phyloP scores from a whole-genome alignment of 1,140 invertebrate genomes.

The Hydropsyche tenuis region DNA sequence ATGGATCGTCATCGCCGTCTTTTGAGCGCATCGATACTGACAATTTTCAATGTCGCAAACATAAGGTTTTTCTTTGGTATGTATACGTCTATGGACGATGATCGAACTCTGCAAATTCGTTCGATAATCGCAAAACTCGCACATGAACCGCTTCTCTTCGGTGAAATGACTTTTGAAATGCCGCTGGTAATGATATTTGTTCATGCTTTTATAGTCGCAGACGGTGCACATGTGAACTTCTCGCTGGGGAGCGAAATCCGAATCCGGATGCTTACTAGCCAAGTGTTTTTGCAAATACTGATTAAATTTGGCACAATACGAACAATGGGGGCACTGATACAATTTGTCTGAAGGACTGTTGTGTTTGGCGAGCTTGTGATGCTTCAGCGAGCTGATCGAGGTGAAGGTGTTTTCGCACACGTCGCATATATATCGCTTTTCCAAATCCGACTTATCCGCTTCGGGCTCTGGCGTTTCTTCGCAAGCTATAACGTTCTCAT shows the following conservation, averaged over 20 bases:
- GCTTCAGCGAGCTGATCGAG: conserved; percentile 6
- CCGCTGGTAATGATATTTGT: conserved; percentile 18
- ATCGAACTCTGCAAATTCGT: conserved; percentile 26
- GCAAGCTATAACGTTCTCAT: not conserved
- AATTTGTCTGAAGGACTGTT: not conserved
- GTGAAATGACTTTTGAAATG: conserved; percentile 29
- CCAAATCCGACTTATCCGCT: not conserved
- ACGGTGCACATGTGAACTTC: conserved; percentile 26
- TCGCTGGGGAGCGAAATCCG: conserved; percentile 10
- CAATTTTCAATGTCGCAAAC: conserved; percentile 32
- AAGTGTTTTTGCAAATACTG: conserved; percentile 28
- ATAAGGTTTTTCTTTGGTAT: conserved; percentile 36
- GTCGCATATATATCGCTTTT: conserved; percentile 16
- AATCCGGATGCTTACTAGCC: conserved; percentile 8
- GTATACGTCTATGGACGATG: conserved; percentile 26
- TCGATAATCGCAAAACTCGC: conserved; percentile 34
- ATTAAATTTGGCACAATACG: conserved; percentile 29
- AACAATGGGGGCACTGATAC: conserved; percentile 14
- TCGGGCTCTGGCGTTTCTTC: not conserved
- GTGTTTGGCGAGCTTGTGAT: conserved; percentile 16
- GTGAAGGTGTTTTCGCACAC: conserved; percentile 2
- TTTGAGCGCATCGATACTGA: conserved; percentile 27
- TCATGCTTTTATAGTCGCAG: conserved; percentile 14
- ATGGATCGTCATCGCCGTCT: conserved; percentile 30
- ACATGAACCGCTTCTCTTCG: conserved; percentile 23